Base-by-base conservation (phyloP, 2,113 vertebrate genomes). In the Chaetorhynchus papuensis region DNA sequence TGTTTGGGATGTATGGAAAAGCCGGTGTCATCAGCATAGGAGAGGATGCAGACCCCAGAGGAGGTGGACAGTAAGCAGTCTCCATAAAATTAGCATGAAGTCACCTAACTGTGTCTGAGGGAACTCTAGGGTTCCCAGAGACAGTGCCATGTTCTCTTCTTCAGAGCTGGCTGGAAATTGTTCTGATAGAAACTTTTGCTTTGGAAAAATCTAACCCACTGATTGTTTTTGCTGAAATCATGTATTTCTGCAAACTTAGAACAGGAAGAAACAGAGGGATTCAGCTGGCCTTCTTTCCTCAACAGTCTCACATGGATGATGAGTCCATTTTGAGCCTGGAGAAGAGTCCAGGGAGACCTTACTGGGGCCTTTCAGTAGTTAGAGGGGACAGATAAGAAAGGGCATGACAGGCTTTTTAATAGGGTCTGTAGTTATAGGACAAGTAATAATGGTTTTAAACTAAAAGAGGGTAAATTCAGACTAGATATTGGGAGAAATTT, bases 111-210 rank as follows among this genome's bases (percentile, higher is more conserved):
- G 11, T 37, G 14, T 13, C 27, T 28, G 18, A 45, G 7, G 4
- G 20, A 22, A 19, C 35, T 76, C 15, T 10, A 54, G 39, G 20
- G 11, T 50, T 7, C 5, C 19, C 22, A 41, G 65, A 41, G 45
- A 37, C 15, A 11, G 6, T 11, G 1, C 28, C 1, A 0, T 59
- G 9, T 60, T 59, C 19, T 60, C 6, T 39, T 84, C 35, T 23
- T 69, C 6, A 70, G 50, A 65, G 10, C 7, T 69, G 30, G 2
- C 18, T 60, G 16, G n/a, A 60, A 77, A 35, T 60, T 9, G 2
- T 76, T 87, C 23, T 53, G 14, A 18, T 35, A 26, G 35, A 47
- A 60, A 47, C 7, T 68, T 87, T 0, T 35, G 7, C 41, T 49
- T 33, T 35, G 60, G 21, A 56, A 77, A 83, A 81, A 8, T 45